Base-by-base conservation (phyloP, 2,888 invertebrate species). In the Thereva nobilitata region DNA sequence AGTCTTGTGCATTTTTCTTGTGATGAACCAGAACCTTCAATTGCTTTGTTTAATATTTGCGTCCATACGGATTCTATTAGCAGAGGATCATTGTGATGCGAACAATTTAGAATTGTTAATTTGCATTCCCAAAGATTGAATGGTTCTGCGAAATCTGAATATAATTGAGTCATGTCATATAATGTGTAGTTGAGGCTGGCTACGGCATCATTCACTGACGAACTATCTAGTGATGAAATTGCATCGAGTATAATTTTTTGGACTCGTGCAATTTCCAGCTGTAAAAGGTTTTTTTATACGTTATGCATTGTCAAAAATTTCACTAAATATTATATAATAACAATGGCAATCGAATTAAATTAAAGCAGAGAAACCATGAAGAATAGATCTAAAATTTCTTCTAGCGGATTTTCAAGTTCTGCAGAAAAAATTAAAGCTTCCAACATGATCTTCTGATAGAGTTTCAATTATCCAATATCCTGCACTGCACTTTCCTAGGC, bases 81-180 rank as follows among this genome's bases (percentile, higher is more conserved):
- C 67, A 91, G 84, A 0, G 89, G 86, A 78, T 98, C 97, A 74
- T 91, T 90, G 80, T 96, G 93, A 9, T 95, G 94, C 5, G 97
- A 95, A 78, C 95, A 96, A 74, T 96, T 92, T 54, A 98, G 89
- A 71, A 99, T 96, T 5, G 95, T 93, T 67, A 99, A 83, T 81
- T 97, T 95, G 79, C 95, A 93, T 81, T 97, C 96, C 88, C 93
- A 91, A 49, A 97, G 83, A 73, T 91, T 88, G 79, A 92, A 92
- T 3, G 91, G 91, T 75, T 95, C 94, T 0, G 96, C 96, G 82
- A 92, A 97, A 71, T 95, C 91, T 77, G 93, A 91, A 77, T 95
- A 97, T 41, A 97, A 81, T 89, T 92, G 89, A 7, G 95, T 94
- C 72, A 97, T 91, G 78, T 95, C 93, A 68, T 92, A 87, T 50